phyloP scores from a whole-genome alignment of 1,140 invertebrate species.

The Mizuhopecten yessoensis region DNA sequence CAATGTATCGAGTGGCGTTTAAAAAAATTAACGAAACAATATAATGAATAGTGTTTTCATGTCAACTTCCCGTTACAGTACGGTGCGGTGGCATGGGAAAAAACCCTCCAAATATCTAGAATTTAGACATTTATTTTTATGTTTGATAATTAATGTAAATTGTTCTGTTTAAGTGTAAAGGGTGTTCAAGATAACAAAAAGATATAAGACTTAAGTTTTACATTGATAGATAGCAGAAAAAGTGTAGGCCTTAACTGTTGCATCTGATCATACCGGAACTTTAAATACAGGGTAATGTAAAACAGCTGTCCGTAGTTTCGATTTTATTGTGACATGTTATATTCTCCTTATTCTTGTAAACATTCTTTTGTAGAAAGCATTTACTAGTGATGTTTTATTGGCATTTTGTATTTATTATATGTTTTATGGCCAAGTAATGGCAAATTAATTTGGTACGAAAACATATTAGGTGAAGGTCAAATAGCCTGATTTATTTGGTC shows the following conservation, averaged over 20 bases:
- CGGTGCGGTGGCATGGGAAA: neutral
- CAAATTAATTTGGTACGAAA: neutral
- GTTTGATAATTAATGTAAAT: too few relatives aligned
- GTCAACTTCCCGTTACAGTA: neutral
- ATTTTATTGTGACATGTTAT: neutral
- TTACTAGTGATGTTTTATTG: neutral
- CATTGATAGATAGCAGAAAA: too few relatives aligned
- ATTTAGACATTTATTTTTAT: too few relatives aligned
- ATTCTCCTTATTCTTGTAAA: neutral
- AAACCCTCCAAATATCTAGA: neutral
- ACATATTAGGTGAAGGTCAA: constrained; percentile 1
- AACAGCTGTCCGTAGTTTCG: neutral
- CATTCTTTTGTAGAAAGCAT: neutral
- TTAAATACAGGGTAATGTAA: neutral
- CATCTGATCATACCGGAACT: neutral
- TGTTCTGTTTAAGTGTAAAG: too few relatives aligned
- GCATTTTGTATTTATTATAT: neutral
- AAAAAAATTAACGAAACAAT: neutral
- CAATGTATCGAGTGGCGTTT: neutral
- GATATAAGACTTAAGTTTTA: too few relatives aligned
- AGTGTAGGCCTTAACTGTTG: too few relatives aligned
- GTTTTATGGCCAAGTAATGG: neutral
- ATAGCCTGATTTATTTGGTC: neutral
- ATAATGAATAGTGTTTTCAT: neutral
- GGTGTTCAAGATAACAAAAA: too few relatives aligned